phyloP scores from a whole-genome alignment of 2,888 invertebrate genomes.

The Polydesmus complanatus region DNA sequence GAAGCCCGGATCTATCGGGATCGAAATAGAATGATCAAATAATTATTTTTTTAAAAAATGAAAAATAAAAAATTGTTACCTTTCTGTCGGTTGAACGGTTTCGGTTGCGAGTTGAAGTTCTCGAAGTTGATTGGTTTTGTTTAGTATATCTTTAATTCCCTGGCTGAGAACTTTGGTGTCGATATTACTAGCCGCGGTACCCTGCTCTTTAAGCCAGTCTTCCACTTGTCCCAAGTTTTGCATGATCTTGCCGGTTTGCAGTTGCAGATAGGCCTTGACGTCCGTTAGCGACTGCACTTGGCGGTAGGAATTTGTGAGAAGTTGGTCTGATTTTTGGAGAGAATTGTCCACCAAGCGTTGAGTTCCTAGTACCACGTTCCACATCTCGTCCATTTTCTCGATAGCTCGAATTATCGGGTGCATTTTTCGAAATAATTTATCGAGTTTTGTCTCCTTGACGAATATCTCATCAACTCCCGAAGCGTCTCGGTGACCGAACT shows the following conservation, averaged over 20 bases:
- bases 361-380: constrained; percentile 77
- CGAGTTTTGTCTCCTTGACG: constrained; percentile 49
- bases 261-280: constrained; percentile 63
- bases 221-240: constrained; percentile 76
- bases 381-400: constrained; percentile 81
- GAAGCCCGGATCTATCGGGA: neutral
- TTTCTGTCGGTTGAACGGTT: neutral
- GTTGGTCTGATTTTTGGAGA: constrained; percentile 71
- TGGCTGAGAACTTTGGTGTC: constrained; percentile 16
- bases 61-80: neutral
- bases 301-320: constrained; percentile 68
- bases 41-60: no score
- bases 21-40: no score
- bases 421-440: constrained; percentile 64
- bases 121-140: constrained; percentile 12
- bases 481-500: neutral
- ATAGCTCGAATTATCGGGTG: constrained; percentile 57
- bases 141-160: constrained; percentile 15
- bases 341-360: constrained; percentile 75
- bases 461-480: neutral
- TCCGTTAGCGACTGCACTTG: constrained; percentile 76
- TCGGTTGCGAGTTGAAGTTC: neutral
- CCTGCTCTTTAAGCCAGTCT: constrained; percentile 66
- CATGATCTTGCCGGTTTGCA: constrained; percentile 73
- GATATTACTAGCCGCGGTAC: constrained; percentile 33